Conservation (phyloP, 1,140 invertebrate genomes). For the Eufriesea mexicana region DNA sequence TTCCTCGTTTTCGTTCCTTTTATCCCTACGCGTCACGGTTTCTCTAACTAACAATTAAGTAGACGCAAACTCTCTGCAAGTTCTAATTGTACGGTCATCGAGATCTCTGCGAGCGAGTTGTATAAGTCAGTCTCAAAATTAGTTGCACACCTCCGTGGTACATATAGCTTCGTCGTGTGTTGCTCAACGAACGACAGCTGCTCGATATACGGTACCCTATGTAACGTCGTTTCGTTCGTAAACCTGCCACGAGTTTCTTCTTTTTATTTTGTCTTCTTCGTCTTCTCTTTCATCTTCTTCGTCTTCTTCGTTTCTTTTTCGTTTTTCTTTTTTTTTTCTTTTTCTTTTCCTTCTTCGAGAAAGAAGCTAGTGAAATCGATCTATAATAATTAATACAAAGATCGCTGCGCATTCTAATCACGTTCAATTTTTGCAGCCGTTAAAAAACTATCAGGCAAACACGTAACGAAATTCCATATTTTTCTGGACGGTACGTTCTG, state of each 20-base stretch:
- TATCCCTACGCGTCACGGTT: background rate
- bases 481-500: conserved; percentile 63
- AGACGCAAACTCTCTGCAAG: conserved; percentile 34
- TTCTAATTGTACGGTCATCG: conserved; percentile 62
- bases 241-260: conserved; percentile 13
- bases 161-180: conserved; percentile 37
- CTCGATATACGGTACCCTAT: conserved; percentile 22
- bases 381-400: conserved; percentile 27
- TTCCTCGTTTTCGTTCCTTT: background rate
- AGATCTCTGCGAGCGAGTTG: conserved; percentile 55
- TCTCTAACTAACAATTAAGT: conserved; percentile 59
- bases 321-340: no score
- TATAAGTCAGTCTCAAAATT: conserved; percentile 64
- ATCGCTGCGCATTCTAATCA: conserved; percentile 18
- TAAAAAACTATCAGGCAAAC: conserved; percentile 45
- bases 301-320: no score
- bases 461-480: conserved; percentile 46
- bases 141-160: conserved; percentile 53
- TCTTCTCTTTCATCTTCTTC: no score
- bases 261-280: no score
- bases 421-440: conserved; percentile 19
- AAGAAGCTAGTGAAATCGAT: conserved; percentile 39
- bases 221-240: conserved; percentile 9
- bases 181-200: conserved; percentile 63
- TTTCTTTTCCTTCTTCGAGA: background rate